These are phyloP conservation scores for Acanthosepion pharaonis DNA, from an alignment of 2,888 invertebrate species.

Conservation along the genomic window DNA sequence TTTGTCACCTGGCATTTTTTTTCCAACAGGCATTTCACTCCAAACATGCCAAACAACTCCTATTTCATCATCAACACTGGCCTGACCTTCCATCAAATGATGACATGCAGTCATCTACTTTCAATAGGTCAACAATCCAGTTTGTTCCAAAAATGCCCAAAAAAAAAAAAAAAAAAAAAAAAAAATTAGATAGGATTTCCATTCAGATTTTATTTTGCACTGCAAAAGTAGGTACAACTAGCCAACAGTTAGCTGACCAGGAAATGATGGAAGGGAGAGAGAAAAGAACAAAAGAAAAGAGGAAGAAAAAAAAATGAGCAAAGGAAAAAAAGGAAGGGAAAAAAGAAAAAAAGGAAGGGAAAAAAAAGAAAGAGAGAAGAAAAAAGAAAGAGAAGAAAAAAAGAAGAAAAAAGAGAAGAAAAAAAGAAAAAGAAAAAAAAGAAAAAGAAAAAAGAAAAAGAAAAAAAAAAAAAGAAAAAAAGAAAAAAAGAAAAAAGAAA, in stretches of 20 bases:
- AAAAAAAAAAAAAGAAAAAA: neutral
- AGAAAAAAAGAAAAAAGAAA: neutral
- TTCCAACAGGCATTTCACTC: neutral
- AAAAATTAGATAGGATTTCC: neutral
- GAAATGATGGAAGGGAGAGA: neutral
- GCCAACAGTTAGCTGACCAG: neutral
- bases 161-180: neutral
- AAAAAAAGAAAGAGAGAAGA: neutral
- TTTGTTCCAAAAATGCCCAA: neutral
- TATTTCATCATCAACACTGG: neutral
- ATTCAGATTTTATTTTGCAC: conserved; percentile 40
- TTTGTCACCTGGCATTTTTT: conserved; percentile 15
- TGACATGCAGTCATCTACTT: neutral
- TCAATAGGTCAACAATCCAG: neutral
- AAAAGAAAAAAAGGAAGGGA: neutral
- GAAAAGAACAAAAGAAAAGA: neutral
- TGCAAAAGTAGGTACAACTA: neutral
- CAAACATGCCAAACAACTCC: neutral
- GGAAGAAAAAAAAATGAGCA: neutral
- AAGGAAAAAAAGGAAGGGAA: neutral
- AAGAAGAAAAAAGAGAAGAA: no score
- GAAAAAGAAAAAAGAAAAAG: neutral
- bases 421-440: neutral
- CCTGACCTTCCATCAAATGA: no score
- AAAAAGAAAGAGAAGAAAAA: neutral